These are phyloP conservation scores for Drosophila paranaensis DNA, from an alignment of 2,888 invertebrate species.

Conservation along the genomic window DNA sequence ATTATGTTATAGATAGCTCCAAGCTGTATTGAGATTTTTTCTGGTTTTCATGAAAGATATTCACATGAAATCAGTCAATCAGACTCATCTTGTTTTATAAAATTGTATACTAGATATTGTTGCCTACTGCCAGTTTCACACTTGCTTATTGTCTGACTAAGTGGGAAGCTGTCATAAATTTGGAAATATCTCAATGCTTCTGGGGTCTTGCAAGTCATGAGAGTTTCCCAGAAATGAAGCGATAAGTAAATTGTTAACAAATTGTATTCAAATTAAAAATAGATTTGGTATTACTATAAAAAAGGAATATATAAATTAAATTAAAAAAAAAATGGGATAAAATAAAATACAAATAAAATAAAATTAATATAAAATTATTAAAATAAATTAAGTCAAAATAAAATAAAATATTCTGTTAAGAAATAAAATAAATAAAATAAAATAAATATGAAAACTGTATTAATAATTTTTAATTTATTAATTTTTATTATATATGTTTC, in stretches of 20 bases:
- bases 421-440: neutral
- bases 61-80: neutral
- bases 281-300: neutral
- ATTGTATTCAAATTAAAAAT: neutral
- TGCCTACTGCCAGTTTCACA: neutral
- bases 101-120: neutral
- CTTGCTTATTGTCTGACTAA: constrained; percentile 26
- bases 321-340: too few species aligned
- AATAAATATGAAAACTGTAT: too few species aligned
- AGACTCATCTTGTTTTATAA: neutral
- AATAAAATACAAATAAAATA: too few species aligned
- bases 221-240: constrained; percentile 1
- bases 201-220: constrained; percentile 6
- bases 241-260: neutral
- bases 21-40: neutral
- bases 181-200: constrained; percentile 3
- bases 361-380: too few species aligned
- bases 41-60: too few species aligned
- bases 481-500: neutral
- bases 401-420: too few species aligned
- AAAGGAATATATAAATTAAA: too few species aligned
- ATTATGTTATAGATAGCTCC: neutral
- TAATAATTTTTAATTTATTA: neutral
- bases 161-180: constrained; percentile 21
- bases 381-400: too few species aligned